Percentiles rank a stretch among this genome's conserved stretches.
phyloP scores from a whole-genome alignment of 2,797 vertebrate genomes.

The Pseudopleuronectes americanus region DNA sequence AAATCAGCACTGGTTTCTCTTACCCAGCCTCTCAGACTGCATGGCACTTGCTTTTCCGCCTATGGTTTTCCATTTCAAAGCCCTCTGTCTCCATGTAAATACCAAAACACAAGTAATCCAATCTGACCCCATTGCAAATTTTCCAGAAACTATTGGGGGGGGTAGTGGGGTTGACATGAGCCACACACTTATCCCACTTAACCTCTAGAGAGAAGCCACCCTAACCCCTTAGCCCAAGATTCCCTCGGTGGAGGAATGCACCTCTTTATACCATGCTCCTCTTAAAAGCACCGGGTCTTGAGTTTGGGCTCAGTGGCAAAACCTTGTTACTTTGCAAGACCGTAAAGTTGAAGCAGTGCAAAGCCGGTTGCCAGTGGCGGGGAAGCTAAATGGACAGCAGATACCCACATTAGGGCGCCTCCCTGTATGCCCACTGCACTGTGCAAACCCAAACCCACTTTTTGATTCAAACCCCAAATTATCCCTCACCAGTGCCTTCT shows the following conservation, averaged over 20 bases:
- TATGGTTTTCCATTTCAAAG: slow-evolving; percentile 85
- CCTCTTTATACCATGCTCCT: slow-evolving; percentile 64
- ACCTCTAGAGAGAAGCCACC: slow-evolving; percentile 82
- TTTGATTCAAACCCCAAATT: slow-evolving; percentile 53
- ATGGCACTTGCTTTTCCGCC: slow-evolving; percentile 82
- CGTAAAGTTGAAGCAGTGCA: slow-evolving; percentile 56
- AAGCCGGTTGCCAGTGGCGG: slow-evolving; percentile 40
- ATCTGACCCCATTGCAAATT: slow-evolving; percentile 84
- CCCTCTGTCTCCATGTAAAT: slow-evolving; percentile 84
- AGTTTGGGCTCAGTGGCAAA: slow-evolving; percentile 60
- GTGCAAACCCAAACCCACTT: slow-evolving; percentile 47
- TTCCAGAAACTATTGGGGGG: slow-evolving; percentile 82
- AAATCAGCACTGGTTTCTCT: slow-evolving; percentile 79
- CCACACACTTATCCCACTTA: slow-evolving; percentile 85
- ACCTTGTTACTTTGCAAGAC: slow-evolving; percentile 58
- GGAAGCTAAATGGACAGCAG: slow-evolving; percentile 65
- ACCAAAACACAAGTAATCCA: slow-evolving; percentile 85
- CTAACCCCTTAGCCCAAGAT: slow-evolving; percentile 72
- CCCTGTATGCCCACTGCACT: slow-evolving; percentile 34
- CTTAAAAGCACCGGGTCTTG: slow-evolving; percentile 66
- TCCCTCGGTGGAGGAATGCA: slow-evolving; percentile 72
- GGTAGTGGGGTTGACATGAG: slow-evolving; percentile 80
- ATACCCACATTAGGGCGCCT: slow-evolving; percentile 57
- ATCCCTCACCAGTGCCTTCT: slow-evolving; percentile 39
- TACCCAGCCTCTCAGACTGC: slow-evolving; percentile 78